Evolutionary conservation across 1,140 invertebrate genomes (phyloP).

Genomic region (Nylanderia fulva): DNA sequence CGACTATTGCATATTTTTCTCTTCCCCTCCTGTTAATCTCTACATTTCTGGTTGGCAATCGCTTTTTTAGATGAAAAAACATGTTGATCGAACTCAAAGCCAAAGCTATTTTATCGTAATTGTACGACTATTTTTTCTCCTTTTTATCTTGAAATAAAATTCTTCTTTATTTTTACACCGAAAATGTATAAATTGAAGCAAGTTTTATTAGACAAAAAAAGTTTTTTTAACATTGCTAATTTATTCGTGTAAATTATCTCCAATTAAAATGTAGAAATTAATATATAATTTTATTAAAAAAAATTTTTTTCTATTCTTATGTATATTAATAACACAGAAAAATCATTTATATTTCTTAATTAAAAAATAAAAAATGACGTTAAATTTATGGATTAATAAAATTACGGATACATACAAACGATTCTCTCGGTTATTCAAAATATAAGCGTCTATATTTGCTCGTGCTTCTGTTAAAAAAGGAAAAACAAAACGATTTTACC

Average conservation of each 20-base stretch:
- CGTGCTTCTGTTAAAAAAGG: not conserved
- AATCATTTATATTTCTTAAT: too few species aligned
- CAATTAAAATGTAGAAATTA: too few species aligned
- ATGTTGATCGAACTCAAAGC: not conserved
- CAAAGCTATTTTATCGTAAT: constrained; percentile 14
- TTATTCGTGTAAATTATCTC: too few species aligned
- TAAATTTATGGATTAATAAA: too few species aligned
- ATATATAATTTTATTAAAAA: too few species aligned
- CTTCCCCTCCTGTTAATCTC: not conserved
- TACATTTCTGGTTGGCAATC: not conserved
- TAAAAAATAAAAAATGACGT: too few species aligned
- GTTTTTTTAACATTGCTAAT: not conserved
- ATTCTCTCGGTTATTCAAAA: too few species aligned
- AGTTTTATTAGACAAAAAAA: not conserved
- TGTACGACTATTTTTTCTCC: not conserved
- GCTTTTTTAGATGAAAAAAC: constrained; percentile 37
- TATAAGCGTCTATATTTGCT: not conserved
- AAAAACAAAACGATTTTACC: constrained; percentile 1
- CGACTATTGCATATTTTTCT: constrained; percentile 17
- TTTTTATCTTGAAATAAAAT: constrained; percentile 15
- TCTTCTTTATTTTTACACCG: not conserved
- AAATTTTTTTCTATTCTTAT: too few species aligned
- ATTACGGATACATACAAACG: too few species aligned
- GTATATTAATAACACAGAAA: too few species aligned
- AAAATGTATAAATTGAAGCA: constrained; percentile 13